Evolutionary conservation across 2,888 invertebrate species (phyloP).

Genomic region (Trisateles emortualis): DNA sequence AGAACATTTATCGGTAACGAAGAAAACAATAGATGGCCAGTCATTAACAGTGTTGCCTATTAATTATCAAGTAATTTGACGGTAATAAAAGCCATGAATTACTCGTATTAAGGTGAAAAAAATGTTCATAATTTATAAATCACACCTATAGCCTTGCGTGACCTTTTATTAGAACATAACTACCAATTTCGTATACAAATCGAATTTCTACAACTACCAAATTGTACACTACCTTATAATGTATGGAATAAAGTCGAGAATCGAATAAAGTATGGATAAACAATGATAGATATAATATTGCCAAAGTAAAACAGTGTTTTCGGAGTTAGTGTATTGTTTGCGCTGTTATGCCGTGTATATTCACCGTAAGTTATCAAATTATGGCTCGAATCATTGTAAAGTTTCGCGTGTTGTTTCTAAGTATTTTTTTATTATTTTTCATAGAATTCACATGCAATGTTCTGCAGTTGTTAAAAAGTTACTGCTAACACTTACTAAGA

Average conservation of each 20-base stretch:
- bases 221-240: slow-evolving; percentile 20
- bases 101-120: slow-evolving; percentile 49
- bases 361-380: slow-evolving; percentile 23
- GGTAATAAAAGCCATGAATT: slow-evolving; percentile 52
- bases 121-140: slow-evolving; percentile 55
- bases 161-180: slow-evolving; percentile 50
- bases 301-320: slow-evolving; percentile 39
- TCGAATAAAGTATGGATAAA: slow-evolving; percentile 8
- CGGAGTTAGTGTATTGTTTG: slow-evolving; percentile 30
- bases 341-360: slow-evolving; percentile 2
- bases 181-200: slow-evolving; percentile 50
- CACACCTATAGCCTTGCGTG: slow-evolving; percentile 53
- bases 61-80: slow-evolving; percentile 55
- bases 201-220: slow-evolving; percentile 12
- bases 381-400: slow-evolving; percentile 17
- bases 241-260: slow-evolving; percentile 4
- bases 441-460: background rate
- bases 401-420: slow-evolving; percentile 2
- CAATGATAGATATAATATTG: slow-evolving; percentile 22
- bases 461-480: background rate
- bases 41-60: slow-evolving; percentile 32
- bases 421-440: slow-evolving; percentile 3
- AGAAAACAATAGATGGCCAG: slow-evolving; percentile 25
- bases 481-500: background rate
- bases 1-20: slow-evolving; percentile 23